These are phyloP conservation scores for Microcebus tavaratra DNA, from an alignment of 2,113 vertebrate genomes.

Conservation along the genomic window DNA sequence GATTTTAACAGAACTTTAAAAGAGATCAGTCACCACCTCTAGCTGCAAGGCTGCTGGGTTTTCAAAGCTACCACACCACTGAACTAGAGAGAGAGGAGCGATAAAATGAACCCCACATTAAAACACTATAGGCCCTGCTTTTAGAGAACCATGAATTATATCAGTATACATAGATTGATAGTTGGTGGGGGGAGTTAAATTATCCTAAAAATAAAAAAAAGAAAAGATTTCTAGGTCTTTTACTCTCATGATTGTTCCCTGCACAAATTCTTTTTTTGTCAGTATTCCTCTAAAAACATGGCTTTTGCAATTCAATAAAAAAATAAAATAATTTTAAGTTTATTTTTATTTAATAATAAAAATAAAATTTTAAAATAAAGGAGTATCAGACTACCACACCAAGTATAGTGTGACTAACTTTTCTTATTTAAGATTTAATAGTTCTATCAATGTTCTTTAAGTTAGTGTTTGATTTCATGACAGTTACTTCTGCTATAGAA, in stretches of 20 bases:
- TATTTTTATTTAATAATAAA: too few species aligned
- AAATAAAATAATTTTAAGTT: not conserved
- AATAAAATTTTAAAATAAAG: not conserved
- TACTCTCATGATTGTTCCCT: not conserved
- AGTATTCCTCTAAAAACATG: not conserved
- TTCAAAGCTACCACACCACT: not conserved
- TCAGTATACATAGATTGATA: not conserved
- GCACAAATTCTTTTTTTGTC: not conserved
- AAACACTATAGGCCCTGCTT: not conserved
- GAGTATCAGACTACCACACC: too few species aligned
- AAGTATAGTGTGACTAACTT: not conserved
- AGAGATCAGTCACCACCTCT: not conserved
- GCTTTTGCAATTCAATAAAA: not conserved
- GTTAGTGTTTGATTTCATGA: not conserved
- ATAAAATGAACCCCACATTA: not conserved
- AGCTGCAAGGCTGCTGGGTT: not conserved
- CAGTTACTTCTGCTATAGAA: not conserved
- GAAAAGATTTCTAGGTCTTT: not conserved
- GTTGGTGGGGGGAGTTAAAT: not conserved
- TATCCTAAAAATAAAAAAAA: not conserved
- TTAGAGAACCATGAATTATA: not conserved
- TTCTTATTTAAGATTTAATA: not conserved
- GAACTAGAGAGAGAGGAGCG: not conserved
- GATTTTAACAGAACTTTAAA: not conserved
- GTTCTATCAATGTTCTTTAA: not conserved